phyloP scores from a whole-genome alignment of 2,888 invertebrate genomes.

The Macropis europaea region DNA sequence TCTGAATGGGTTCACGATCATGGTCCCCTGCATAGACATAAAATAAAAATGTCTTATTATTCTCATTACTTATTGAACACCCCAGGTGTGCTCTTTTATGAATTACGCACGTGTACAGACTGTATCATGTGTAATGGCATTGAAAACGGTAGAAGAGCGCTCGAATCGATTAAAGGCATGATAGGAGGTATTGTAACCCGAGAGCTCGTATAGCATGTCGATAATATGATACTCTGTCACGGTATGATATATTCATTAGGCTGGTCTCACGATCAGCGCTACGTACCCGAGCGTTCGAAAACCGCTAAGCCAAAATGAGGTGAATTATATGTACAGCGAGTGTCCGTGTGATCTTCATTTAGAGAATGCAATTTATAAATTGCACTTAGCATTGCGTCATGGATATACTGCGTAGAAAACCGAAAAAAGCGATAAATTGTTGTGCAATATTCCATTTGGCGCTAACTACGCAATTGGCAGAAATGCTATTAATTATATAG shows the following conservation, averaged over 20 bases:
- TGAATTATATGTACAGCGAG: too few species aligned
- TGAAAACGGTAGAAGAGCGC: background rate
- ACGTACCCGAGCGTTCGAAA: background rate
- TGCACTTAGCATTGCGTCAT: background rate
- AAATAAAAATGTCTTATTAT: too few species aligned
- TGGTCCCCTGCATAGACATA: too few species aligned
- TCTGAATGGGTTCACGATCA: too few species aligned
- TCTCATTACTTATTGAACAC: too few species aligned
- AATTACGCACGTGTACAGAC: background rate
- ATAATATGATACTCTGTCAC: slow-evolving; percentile 14
- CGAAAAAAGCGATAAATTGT: background rate
- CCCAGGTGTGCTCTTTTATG: too few species aligned
- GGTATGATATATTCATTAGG: slow-evolving; percentile 15
- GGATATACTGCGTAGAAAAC: background rate
- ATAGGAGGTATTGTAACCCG: background rate
- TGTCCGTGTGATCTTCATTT: too few species aligned
- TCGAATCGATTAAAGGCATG: slow-evolving; percentile 15
- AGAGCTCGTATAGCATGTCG: slow-evolving; percentile 7
- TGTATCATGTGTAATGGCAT: background rate
- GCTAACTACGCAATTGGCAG: background rate
- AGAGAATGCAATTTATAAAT: background rate
- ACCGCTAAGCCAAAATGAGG: background rate
- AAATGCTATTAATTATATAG: too few species aligned
- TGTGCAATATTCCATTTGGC: background rate
- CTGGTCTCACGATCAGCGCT: too few species aligned